Conservation (phyloP, 2,113 vertebrate species). For the Synchiropus splendidus region DNA sequence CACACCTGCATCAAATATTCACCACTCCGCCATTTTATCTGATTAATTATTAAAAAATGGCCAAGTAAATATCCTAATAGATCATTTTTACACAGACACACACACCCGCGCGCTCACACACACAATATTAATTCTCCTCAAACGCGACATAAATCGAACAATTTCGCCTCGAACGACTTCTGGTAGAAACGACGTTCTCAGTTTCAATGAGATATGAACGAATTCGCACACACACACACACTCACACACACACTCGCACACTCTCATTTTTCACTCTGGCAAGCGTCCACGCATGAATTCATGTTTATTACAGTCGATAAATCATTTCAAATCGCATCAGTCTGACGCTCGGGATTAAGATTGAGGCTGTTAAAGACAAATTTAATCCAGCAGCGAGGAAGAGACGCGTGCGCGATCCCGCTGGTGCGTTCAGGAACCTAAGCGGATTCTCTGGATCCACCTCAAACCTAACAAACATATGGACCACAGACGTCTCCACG, state of each 20-base stretch:
- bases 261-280: slow-evolving; percentile 21
- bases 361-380: background rate
- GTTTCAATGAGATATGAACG: no score
- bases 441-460: no score
- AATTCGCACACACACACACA: slow-evolving; percentile 10
- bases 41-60: slow-evolving; percentile 65
- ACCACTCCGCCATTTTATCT: slow-evolving; percentile 48
- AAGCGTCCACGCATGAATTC: background rate
- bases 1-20: slow-evolving; percentile 65
- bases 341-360: slow-evolving; percentile 1
- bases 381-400: slow-evolving; percentile 3
- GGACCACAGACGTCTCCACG: no score
- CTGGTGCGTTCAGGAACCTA: no score
- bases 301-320: slow-evolving; percentile 1
- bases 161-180: no score
- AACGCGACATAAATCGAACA: no score
- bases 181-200: no score
- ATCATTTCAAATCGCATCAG: slow-evolving; percentile 2
- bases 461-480: no score
- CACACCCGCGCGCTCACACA: no score
- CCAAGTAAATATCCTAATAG: no score
- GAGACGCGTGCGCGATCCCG: no score
- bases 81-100: no score
- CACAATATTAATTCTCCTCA: slow-evolving; percentile 13
- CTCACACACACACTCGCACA: slow-evolving; percentile 7